Base-by-base conservation (phyloP, 53 echinoderm and acorn worm species). In the Crossaster papposus region DNA sequence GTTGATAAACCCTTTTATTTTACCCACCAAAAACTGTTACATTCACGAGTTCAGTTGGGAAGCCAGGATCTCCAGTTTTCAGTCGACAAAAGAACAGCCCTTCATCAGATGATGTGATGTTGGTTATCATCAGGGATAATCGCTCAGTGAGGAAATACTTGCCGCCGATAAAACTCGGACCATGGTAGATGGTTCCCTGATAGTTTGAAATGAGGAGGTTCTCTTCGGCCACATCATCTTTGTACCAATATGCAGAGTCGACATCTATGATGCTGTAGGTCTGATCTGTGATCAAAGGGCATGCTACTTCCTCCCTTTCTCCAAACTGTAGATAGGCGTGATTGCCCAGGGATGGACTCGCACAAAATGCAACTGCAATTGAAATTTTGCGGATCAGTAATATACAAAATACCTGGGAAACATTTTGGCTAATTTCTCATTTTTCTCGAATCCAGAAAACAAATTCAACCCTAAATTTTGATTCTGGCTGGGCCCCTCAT, bases 1-100 rank as follows among this genome's bases (percentile, higher is more conserved):
- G 13, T 71, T 31, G 31, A 29, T 3, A 71, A 71, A 71, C 13
- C 1, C 4, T 71, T 71, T 31, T n/a, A 1, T 71, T 71, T 13
- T 71, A 28, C 71, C 30, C 71, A 71, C 71, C 71, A 71, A 28
- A 71, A 31, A 71, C 71, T 30, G 71, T 26, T 28, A 71, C 71
- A 71, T 71, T 14, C 12, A 71, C 71, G 12, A 12, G 31, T 71
- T 3, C 26, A 31, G 31, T 30, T 31, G 28, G 71, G 71, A 71
- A 31, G 7, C 71, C 31, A 13, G 71, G 31, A 28, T 9, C 5
- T 31, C 29, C 29, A n/a, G 24, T 28, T 71, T 28, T 71, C 71
- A 71, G 71, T 12, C 30, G 71, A 31, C 71, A 71, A 14, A 71
- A 8, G 71, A 30, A 71, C 71, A 6, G 71, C 13, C 71, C 71